Evolutionary conservation across 2,888 invertebrate species (phyloP), one percentile per base, ranked within the genome.

Genomic region (Rotaria socialis): DNA sequence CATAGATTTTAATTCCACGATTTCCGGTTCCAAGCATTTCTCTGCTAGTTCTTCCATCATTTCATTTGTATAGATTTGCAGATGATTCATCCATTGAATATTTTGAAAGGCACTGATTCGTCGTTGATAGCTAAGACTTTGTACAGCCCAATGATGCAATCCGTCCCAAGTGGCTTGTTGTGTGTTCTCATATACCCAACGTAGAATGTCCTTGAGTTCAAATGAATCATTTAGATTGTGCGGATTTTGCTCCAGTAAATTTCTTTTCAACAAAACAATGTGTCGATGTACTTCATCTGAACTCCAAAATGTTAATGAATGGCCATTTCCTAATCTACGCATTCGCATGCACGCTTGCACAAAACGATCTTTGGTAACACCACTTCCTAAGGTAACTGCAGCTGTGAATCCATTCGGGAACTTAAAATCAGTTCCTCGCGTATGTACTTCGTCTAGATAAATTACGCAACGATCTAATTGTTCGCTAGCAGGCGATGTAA

Each of bases 201-300:
- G 75, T n/a, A 75, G 47, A 75, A 75, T 41, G 24, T 75, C 75
- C 22, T 43, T 75, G 8, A 75, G 6, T 24, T n/a, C 2, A n/a
- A 24, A 22, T 0, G 41, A 11, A 8, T 75, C 41, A 24, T 24
- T 75, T 2, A 7, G 4, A 19, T 58, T 67, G 67, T 60, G 10
- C 27, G 60, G 4, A 60, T 1, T 58, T 22, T 22, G 58, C 24
- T 35, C 0, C 6, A 35, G 27, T 11, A 11, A 41, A 75, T 1
- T 0, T 67, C 1, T 67, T 27, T 67, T 67, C 27, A 67, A 10
- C 4, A 35, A 27, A 27, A 10, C 22, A 16, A 67, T 67, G 27
- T 67, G 67, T 67, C 67, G 67, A 27, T 67, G 67, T 11, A 67
- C 67, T 27, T 67, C 67, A 67, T 67, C 67, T 67, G 67, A n/a